Conservation (phyloP, 2,888 invertebrate species). For the Melanotus villosus region DNA sequence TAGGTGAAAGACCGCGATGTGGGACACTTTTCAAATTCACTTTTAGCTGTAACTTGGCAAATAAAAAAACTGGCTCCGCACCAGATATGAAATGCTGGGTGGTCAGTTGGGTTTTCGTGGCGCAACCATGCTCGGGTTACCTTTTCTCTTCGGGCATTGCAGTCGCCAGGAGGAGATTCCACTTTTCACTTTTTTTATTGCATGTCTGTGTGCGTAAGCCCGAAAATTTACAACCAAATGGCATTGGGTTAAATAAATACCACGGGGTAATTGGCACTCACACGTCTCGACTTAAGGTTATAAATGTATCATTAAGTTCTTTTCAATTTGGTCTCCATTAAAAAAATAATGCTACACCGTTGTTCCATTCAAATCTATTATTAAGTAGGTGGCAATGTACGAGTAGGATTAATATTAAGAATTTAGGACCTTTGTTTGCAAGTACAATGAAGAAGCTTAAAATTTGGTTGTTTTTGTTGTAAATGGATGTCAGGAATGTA, state of each 20-base stretch:
- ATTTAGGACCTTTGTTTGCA: too few relatives aligned
- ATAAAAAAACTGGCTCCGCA: slow-evolving; percentile 46
- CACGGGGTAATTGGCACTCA: neutral
- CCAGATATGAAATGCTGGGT: slow-evolving; percentile 42
- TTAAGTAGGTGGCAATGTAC: neutral
- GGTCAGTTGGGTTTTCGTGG: slow-evolving; percentile 29
- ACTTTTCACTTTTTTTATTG: slow-evolving; percentile 52
- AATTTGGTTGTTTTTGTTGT: too few relatives aligned
- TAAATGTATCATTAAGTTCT: neutral
- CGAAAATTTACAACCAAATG: neutral
- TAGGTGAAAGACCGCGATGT: slow-evolving; percentile 61
- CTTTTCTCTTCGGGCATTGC: slow-evolving; percentile 34
- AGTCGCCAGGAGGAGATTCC: slow-evolving; percentile 37
- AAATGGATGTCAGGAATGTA: neutral
- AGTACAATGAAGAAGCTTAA: too few relatives aligned
- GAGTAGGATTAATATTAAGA: neutral
- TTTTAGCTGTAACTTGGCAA: slow-evolving; percentile 45
- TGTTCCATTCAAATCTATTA: neutral
- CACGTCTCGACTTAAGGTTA: neutral
- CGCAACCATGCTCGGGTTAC: slow-evolving; percentile 43
- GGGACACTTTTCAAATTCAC: slow-evolving; percentile 59
- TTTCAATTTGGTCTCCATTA: neutral
- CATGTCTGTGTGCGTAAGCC: slow-evolving; percentile 20
- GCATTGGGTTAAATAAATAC: slow-evolving; percentile 30
- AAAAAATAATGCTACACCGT: too few relatives aligned